A percentile compares a stretch with the other conserved stretches of the same genome.
Evolutionary conservation across 2,888 invertebrate species (phyloP).

Genomic region (Ophonus ardosiacus): DNA sequence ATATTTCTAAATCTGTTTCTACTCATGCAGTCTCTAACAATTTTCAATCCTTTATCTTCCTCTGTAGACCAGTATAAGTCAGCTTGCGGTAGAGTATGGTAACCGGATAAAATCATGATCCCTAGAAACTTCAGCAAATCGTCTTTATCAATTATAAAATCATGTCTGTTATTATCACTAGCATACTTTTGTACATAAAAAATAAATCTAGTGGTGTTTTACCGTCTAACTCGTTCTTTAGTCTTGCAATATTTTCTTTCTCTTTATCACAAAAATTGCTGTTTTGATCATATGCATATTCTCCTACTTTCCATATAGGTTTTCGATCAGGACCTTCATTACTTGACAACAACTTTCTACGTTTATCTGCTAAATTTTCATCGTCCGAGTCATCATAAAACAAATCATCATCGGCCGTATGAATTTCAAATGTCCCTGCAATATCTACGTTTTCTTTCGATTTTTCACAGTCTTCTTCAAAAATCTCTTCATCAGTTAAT

Average conservation of each 20-base stretch:
- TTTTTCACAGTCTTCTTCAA: no score
- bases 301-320: no score
- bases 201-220: conserved; percentile 9
- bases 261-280: background rate
- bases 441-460: background rate
- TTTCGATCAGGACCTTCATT: background rate
- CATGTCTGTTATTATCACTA: conserved; percentile 34
- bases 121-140: conserved; percentile 16
- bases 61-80: conserved; percentile 24
- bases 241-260: conserved; percentile 13
- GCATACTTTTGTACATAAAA: conserved; percentile 32
- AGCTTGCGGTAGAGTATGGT: conserved; percentile 6
- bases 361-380: background rate
- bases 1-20: no score
- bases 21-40: no score
- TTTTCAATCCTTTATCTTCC: background rate
- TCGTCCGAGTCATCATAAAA: background rate
- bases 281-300: conserved; percentile 13
- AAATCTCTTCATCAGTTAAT: no score
- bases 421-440: conserved; percentile 30
- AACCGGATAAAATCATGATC: conserved; percentile 37
- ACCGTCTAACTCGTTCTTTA: conserved; percentile 9
- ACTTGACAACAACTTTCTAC: background rate
- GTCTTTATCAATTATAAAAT: conserved; percentile 9
- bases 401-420: background rate